Conservation (phyloP, 2,797 vertebrate genomes). For the Lepidocolaptes lacrymiger region DNA sequence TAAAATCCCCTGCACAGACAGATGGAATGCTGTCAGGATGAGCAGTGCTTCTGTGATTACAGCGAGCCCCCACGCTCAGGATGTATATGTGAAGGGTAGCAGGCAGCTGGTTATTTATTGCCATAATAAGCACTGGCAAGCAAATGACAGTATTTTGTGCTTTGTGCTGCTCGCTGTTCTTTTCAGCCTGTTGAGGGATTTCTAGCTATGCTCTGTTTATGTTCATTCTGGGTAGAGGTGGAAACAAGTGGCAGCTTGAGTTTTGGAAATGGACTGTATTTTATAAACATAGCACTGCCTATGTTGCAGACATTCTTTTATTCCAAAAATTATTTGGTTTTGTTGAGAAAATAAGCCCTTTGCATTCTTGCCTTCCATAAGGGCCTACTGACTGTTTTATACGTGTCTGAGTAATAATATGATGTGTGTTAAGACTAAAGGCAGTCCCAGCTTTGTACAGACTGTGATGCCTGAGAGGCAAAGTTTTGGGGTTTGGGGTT, state of each 20-base stretch:
- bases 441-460: neutral
- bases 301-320: neutral
- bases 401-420: neutral
- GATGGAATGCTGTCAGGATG: neutral
- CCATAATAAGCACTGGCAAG: neutral
- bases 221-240: neutral
- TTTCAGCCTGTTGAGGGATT: neutral
- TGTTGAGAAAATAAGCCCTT: neutral
- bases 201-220: neutral
- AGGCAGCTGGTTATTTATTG: conserved; percentile 10
- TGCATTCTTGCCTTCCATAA: neutral
- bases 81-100: neutral
- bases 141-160: neutral
- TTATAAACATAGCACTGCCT: neutral
- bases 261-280: neutral
- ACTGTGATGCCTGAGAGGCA: neutral
- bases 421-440: neutral
- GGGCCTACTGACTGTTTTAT: neutral
- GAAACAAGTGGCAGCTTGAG: neutral
- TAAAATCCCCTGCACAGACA: neutral
- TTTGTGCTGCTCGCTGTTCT: neutral
- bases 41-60: neutral
- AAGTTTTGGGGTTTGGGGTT: neutral
- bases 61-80: neutral
- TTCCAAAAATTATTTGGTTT: neutral